Evolutionary conservation across 2,797 vertebrate genomes (phyloP).

Genomic region (Bradypodion ventrale): DNA sequence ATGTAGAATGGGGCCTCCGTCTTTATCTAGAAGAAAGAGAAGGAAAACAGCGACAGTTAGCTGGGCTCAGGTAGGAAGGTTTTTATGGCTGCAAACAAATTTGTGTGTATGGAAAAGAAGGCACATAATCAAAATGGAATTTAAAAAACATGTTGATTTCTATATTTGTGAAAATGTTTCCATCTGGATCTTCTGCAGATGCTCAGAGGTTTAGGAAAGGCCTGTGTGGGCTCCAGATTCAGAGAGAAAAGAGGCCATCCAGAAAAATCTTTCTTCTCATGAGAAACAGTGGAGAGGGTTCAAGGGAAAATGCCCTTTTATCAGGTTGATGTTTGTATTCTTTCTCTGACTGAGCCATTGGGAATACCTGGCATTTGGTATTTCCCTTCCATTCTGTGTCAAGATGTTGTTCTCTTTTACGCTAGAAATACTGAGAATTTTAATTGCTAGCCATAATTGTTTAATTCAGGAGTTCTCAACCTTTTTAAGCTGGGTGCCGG

Average conservation of each 20-base stretch:
- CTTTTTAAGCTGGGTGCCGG: too few species aligned
- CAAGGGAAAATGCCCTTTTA: neutral
- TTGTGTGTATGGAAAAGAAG: neutral
- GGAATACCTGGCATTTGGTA: too few species aligned
- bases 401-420: neutral
- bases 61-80: neutral
- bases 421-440: neutral
- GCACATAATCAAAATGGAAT: neutral
- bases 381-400: neutral
- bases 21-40: neutral
- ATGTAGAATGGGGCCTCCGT: neutral
- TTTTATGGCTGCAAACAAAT: neutral
- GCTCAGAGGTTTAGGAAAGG: neutral
- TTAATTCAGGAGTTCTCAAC: too few species aligned
- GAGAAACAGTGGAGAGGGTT: too few species aligned
- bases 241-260: too few species aligned
- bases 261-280: too few species aligned
- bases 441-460: neutral
- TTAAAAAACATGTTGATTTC: neutral
- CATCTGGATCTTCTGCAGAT: neutral
- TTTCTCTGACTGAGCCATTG: neutral
- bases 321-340: neutral
- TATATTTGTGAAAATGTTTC: neutral
- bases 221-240: too few species aligned
- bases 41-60: neutral